Evolutionary conservation across 2,113 vertebrate species (phyloP).

Genomic region (Willisornis vidua): DNA sequence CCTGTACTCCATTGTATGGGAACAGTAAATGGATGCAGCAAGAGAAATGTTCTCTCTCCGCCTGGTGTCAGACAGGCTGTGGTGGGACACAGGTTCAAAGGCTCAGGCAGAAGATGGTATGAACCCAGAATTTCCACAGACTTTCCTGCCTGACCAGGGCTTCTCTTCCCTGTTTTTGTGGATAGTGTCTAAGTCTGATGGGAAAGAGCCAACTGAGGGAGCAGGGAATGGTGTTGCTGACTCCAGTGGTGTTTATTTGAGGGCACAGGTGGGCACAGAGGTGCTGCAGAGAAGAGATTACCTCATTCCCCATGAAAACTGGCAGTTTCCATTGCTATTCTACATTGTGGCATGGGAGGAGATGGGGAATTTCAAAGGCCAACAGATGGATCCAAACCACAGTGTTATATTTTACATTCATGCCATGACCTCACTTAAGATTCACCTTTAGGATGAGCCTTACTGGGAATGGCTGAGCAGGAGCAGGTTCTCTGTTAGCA

Average conservation of each 20-base stretch:
- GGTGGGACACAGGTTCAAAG: background rate
- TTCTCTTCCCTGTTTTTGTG: background rate
- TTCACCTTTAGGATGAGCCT: background rate
- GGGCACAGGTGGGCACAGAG: background rate
- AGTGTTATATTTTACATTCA: background rate
- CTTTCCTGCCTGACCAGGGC: background rate
- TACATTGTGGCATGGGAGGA: background rate
- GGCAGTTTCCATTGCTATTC: background rate
- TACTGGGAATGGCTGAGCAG: background rate
- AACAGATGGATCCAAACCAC: background rate
- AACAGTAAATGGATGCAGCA: background rate
- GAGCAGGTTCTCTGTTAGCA: background rate
- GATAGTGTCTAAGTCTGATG: background rate
- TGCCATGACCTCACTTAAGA: background rate
- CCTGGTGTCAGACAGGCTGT: background rate
- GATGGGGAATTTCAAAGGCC: background rate
- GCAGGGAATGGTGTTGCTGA: background rate
- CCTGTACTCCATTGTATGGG: background rate
- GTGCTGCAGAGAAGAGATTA: background rate
- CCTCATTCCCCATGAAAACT: background rate
- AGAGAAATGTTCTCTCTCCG: background rate
- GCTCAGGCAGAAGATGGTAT: background rate
- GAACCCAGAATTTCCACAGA: background rate
- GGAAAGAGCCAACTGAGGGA: background rate
- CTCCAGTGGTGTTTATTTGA: background rate